Evolutionary conservation across 2,797 vertebrate genomes (phyloP), one percentile per base, ranked within the genome.

Genomic region (Coccyzus lansbergi): DNA sequence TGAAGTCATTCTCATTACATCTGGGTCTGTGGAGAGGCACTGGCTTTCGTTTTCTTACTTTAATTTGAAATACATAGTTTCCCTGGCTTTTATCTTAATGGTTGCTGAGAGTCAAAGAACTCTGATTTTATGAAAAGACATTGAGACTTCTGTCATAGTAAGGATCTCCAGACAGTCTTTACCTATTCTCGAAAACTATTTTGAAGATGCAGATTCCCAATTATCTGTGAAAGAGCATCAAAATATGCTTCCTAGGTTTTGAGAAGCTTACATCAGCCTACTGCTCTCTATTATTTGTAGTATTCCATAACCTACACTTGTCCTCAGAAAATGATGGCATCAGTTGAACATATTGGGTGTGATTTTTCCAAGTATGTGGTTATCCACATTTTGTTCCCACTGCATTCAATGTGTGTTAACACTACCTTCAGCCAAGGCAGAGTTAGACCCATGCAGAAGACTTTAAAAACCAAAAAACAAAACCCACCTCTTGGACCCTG

Each of bases 321-420:
- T 95, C 93, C 91, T 96, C 62, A 2, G 75, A 84, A 84, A 93
- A 88, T 4, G 42, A 59, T 85, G 91, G 86, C 86, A 91, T 86
- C 93, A 81, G 86, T 59, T 85, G 86, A 94, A 95, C 91, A 91
- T 91, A 94, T 64, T 95, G 84, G 64, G 83, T 95, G 92, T 90
- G 87, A 92, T 96, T 95, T 95, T 95, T 92, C 49, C 15, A 91
- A 96, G 83, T 82, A 79, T 64, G 89, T 87, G 72, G 92, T 87
- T 94, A 89, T 34, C 79, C 90, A 63, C 85, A 33, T 90, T 96
- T 34, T 2, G 55, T 94, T 96, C 83, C 84, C 70, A 55, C 65
- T 85, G 91, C 63, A 75, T 91, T 94, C 56, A 3, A 0, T 88
- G 82, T 42, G 64, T 91, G 88, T 93, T 95, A 96, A 89, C 84